Evolutionary conservation across 2,797 vertebrate genomes (phyloP), one percentile per base, ranked within the genome.

Genomic region (Crypturellus tataupa): DNA sequence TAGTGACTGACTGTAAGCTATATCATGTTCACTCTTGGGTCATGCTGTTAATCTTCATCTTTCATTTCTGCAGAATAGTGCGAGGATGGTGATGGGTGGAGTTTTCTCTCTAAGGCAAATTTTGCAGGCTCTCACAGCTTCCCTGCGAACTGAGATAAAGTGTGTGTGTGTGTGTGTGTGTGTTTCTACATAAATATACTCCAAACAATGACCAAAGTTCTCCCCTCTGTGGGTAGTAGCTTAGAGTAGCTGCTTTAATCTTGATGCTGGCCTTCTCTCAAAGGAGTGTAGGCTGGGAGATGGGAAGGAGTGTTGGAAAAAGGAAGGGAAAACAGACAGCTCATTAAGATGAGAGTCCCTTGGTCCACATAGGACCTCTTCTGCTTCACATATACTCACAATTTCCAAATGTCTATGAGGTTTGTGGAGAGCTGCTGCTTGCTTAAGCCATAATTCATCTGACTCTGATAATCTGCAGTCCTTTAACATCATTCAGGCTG

Each of bases 221-320:
- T 87, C 39, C 53, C 24, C 14, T 2, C 1, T 40, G 17, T 84
- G 12, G 88, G 39, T 31, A 67, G 31, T 6, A 70, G 14, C 24
- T 78, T 42, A 67, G 47, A 75, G 67, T 9, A 71, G 11, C 18
- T 93, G 24, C 33, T 80, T 85, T 77, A 80, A 62, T 51, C 62
- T 39, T 69, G 56, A 24, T 80, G 46, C 13, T 70, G 19, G 4
- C 5, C 0, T 51, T 27, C 49, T 86, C 69, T 85, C 39, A 85
- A 72, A 76, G 58, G 33, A 76, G 37, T 0, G 1, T 20, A 72
- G 47, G 7, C 9, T 77, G 5, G 64, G 56, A 76, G 87, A 89
- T 6, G 29, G 37, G 69, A 85, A 93, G 14, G 40, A 49, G 13
- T n/a, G 20, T 44, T 62, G 64, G 19, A 87, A 64, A 29, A 42